A percentile compares a stretch with the other conserved stretches of the same genome.
Evolutionary conservation across 2,888 invertebrate species (phyloP).

Genomic region (Cetonia aurata): DNA sequence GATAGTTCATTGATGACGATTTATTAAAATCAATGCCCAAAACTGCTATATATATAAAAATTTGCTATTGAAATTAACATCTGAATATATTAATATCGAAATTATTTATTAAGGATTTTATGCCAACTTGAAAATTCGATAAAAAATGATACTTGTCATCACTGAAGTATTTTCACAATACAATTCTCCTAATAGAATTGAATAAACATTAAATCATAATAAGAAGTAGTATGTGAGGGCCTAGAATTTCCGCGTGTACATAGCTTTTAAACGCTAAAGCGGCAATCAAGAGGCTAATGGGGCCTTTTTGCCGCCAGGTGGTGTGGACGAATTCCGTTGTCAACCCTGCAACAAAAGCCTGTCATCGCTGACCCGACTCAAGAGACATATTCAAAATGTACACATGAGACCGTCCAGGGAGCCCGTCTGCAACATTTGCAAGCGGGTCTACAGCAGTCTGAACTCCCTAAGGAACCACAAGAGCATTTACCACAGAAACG

Average conservation of each 20-base stretch:
- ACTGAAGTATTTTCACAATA: no score
- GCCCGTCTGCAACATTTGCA: conserved; percentile 93
- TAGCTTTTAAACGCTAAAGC: conserved; percentile 54
- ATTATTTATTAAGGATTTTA: no score
- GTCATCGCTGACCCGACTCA: conserved; percentile 87
- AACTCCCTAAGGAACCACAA: conserved; percentile 93
- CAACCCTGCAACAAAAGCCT: conserved; percentile 93
- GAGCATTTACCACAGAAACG: conserved; percentile 90
- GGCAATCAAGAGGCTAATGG: conserved; percentile 59
- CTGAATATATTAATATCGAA: no score
- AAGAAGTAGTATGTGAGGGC: no score
- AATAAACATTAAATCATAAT: no score
- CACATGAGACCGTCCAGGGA: conserved; percentile 92
- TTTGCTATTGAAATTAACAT: no score
- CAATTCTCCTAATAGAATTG: no score
- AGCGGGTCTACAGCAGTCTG: conserved; percentile 91
- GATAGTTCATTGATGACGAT: no score
- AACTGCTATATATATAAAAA: no score
- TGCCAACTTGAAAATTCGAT: no score
- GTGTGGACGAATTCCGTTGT: conserved; percentile 90
- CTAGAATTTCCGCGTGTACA: conserved; percentile 63
- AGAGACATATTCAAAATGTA: conserved; percentile 92
- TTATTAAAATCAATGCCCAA: no score
- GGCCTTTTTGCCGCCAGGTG: conserved; percentile 64
- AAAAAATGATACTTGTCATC: no score